These are phyloP conservation scores for Phainopepla nitens DNA, from an alignment of 2,113 vertebrate species.

Conservation along the genomic window DNA sequence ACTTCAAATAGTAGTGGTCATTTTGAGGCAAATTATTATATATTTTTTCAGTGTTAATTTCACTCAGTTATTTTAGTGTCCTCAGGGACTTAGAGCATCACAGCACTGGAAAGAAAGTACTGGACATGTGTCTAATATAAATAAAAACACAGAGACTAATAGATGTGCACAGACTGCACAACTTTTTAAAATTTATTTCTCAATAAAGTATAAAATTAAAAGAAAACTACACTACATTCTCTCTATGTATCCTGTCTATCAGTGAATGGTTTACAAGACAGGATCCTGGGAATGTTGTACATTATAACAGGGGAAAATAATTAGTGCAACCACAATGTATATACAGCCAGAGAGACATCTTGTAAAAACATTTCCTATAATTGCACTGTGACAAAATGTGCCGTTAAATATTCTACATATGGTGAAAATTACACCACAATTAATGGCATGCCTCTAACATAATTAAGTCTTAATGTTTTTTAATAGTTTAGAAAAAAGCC, in stretches of 20 bases:
- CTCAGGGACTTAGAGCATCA: background rate
- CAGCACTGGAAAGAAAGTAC: background rate
- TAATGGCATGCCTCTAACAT: background rate
- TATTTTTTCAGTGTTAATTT: conserved; percentile 13
- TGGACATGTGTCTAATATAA: background rate
- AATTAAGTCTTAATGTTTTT: conserved; percentile 23
- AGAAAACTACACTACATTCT: background rate
- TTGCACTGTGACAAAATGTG: conserved; percentile 23
- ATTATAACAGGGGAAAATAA: conserved; percentile 22
- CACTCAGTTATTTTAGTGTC: background rate
- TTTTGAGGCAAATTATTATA: background rate
- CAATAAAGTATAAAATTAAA: background rate
- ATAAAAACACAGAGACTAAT: background rate
- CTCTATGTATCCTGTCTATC: background rate
- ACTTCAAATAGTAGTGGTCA: background rate
- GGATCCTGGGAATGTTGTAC: background rate
- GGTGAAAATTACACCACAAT: conserved; percentile 41
- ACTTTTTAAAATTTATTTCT: background rate
- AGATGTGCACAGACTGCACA: background rate
- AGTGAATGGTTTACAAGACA: conserved; percentile 8
- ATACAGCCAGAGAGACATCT: conserved; percentile 14
- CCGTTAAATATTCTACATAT: conserved; percentile 35
- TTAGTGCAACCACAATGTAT: conserved; percentile 25
- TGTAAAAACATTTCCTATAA: conserved; percentile 46
- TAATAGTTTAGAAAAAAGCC: background rate